phyloP scores from a whole-genome alignment of 2,113 vertebrate genomes.

The Dinomys branickii region DNA sequence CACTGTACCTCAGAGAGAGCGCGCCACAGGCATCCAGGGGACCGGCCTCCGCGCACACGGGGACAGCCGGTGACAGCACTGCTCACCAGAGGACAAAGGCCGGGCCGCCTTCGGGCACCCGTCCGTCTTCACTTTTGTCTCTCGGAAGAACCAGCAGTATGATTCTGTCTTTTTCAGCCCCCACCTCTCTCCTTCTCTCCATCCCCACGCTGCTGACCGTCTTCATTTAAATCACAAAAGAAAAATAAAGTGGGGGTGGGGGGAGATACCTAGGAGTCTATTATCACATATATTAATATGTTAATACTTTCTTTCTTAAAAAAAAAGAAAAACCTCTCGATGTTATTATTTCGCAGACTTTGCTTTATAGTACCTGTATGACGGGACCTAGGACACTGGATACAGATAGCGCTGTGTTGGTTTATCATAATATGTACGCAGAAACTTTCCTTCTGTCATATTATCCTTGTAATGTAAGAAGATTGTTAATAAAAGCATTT shows the following conservation, averaged over 20 bases:
- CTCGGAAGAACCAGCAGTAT: slow-evolving; percentile 66
- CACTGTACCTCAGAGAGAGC: slow-evolving; percentile 87
- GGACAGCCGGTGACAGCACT: background rate
- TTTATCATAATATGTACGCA: slow-evolving; percentile 89
- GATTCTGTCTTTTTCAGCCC: slow-evolving; percentile 45
- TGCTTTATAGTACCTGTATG: slow-evolving; percentile 92
- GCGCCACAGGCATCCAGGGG: slow-evolving; percentile 68
- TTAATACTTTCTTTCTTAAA: slow-evolving; percentile 89
- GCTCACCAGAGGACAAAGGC: slow-evolving; percentile 55
- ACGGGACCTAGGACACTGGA: slow-evolving; percentile 92
- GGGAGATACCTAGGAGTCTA: slow-evolving; percentile 84
- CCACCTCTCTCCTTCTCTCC: slow-evolving; percentile 74
- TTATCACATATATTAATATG: slow-evolving; percentile 89
- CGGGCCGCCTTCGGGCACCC: slow-evolving; percentile 46
- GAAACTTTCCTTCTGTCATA: slow-evolving; percentile 88
- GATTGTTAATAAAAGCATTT: slow-evolving; percentile 90
- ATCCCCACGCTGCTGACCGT: slow-evolving; percentile 83
- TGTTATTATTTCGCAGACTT: slow-evolving; percentile 89
- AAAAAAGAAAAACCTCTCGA: slow-evolving; percentile 75
- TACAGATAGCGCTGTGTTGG: slow-evolving; percentile 90
- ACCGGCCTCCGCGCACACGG: slow-evolving; percentile 9
- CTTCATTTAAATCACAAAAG: slow-evolving; percentile 81
- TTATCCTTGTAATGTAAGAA: slow-evolving; percentile 90
- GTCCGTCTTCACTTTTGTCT: slow-evolving; percentile 47
- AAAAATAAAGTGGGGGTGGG: slow-evolving; percentile 80